These are phyloP conservation scores for Propithecus deckenii DNA, from an alignment of 2,797 vertebrate genomes.

Conservation along the genomic window DNA sequence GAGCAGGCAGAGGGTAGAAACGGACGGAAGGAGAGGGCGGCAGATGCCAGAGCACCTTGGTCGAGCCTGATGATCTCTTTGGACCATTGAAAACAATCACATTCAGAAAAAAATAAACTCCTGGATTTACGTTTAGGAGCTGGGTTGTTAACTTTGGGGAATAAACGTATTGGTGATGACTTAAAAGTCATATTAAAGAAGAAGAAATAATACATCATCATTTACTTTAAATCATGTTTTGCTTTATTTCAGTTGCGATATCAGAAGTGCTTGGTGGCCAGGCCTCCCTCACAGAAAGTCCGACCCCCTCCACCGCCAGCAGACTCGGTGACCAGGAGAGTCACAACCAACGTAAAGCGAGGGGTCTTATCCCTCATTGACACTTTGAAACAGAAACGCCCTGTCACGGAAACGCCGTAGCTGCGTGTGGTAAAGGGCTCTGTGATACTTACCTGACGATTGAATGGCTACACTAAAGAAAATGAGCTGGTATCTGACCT, in stretches of 20 bases:
- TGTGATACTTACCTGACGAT: conserved; percentile 37
- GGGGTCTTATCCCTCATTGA: conserved; percentile 98
- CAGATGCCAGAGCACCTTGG: background rate
- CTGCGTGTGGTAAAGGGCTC: conserved; percentile 68
- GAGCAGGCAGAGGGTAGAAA: background rate
- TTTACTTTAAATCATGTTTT: background rate
- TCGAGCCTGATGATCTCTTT: background rate
- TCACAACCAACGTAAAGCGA: conserved; percentile 97
- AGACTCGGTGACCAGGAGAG: conserved; percentile 94
- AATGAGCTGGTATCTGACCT: conserved; percentile 79
- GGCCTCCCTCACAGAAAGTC: conserved; percentile 93
- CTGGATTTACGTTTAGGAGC: background rate
- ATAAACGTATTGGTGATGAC: background rate
- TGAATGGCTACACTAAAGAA: conserved; percentile 72
- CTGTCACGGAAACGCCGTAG: conserved; percentile 92
- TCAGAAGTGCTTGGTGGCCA: conserved; percentile 99
- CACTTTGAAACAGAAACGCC: conserved; percentile 99
- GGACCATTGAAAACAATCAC: background rate
- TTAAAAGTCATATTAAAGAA: background rate
- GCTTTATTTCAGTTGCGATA: conserved; percentile 92
- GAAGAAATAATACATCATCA: background rate
- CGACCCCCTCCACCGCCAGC: conserved; percentile 91
- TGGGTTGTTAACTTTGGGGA: background rate
- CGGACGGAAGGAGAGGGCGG: background rate
- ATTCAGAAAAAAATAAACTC: background rate